Percentiles rank a stretch among this genome's conserved stretches.
phyloP scores from a whole-genome alignment of 1,140 invertebrate species.

The Aphis gossypii region DNA sequence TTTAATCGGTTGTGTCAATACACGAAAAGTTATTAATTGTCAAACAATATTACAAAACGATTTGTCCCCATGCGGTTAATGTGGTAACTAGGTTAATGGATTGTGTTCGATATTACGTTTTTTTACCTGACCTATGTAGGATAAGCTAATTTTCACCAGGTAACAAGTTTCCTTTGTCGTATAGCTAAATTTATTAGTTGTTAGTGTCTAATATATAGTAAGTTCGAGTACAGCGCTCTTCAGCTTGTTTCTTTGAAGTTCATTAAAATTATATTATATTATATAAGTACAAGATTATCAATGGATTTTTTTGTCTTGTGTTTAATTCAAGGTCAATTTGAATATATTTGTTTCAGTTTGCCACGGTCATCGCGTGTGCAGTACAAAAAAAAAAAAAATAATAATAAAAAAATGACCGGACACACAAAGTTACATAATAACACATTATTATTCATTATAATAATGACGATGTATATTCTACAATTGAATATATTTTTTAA shows the following conservation, averaged over 20 bases:
- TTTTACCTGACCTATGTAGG: background rate
- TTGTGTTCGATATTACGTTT: background rate
- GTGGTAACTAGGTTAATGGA: background rate
- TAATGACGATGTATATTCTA: background rate
- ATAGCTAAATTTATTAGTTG: background rate
- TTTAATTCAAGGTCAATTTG: background rate
- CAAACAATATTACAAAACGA: background rate
- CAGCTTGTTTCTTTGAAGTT: background rate
- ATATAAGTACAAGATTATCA: background rate
- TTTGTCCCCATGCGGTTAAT: background rate
- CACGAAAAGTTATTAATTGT: background rate
- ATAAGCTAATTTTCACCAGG: background rate
- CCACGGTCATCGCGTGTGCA: background rate
- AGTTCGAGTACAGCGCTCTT: background rate
- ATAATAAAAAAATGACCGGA: background rate
- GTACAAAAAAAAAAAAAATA: background rate
- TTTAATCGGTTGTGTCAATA: background rate
- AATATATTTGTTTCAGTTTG: conserved; percentile 4
- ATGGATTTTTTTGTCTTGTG: background rate
- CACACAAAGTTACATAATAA: background rate
- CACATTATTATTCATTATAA: background rate
- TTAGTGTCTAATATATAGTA: background rate
- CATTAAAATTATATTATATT: conserved; percentile 1
- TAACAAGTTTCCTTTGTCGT: background rate
- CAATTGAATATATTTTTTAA: background rate